Percentiles rank a stretch among this genome's conserved stretches.
Conservation (phyloP, 2,888 invertebrate species). For the Melieria crassipennis region DNA sequence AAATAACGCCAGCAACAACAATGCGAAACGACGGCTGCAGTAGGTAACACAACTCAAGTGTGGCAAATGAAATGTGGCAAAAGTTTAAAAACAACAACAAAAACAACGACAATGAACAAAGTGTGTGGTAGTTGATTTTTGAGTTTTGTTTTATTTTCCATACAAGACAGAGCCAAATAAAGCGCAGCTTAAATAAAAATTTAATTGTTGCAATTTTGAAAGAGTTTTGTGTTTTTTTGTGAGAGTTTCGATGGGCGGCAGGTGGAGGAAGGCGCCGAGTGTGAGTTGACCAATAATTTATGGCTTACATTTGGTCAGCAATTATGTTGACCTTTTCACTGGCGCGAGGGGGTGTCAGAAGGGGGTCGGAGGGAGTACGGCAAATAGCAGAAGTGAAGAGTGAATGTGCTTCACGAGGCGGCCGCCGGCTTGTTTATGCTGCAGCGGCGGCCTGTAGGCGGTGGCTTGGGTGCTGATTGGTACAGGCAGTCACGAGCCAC, state of each 20-base stretch:
- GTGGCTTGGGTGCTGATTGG: not conserved
- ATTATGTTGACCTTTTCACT: slow-evolving; percentile 57
- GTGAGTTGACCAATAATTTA: slow-evolving; percentile 62
- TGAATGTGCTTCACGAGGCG: not conserved
- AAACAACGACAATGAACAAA: slow-evolving; percentile 9
- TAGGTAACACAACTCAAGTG: not conserved
- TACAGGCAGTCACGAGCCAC: not conserved
- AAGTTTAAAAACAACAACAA: slow-evolving; percentile 33
- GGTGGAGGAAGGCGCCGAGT: not conserved
- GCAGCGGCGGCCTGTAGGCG: not conserved
- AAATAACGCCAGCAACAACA: not conserved
- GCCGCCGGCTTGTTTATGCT: not conserved
- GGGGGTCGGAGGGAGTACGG: not conserved
- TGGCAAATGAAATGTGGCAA: slow-evolving; percentile 36
- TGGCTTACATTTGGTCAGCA: slow-evolving; percentile 62
- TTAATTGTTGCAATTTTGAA: slow-evolving; percentile 32
- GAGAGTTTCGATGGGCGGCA: slow-evolving; percentile 6
- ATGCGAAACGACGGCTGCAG: not conserved
- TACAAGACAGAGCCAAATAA: slow-evolving; percentile 41
- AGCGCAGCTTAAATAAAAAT: slow-evolving; percentile 29
- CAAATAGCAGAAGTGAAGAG: no score
- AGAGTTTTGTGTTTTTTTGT: slow-evolving; percentile 9
- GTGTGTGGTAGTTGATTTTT: not conserved
- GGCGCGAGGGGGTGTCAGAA: not conserved
- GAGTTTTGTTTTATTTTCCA: not conserved